Evolutionary conservation across 2,113 vertebrate species (phyloP).

Genomic region (Mormoops blainvillei): DNA sequence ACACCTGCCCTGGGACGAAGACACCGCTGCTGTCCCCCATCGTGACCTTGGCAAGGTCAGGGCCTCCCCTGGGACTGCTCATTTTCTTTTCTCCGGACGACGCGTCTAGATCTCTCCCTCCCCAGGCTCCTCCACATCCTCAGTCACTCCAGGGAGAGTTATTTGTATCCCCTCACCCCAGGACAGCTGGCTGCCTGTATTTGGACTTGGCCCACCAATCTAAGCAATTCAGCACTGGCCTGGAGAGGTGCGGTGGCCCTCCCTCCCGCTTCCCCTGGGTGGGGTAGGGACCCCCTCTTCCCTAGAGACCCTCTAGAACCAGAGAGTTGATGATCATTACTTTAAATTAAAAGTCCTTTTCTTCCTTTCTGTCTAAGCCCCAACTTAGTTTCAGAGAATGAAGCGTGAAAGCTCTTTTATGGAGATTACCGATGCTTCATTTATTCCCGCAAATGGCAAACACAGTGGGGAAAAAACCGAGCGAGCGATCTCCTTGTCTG

Average conservation of each 20-base stretch:
- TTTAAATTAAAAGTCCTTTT: conserved; percentile 68
- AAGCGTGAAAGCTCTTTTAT: conserved; percentile 75
- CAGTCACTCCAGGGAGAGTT: background rate
- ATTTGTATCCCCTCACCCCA: background rate
- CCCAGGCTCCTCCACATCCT: rapidly evolving
- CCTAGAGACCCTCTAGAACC: background rate
- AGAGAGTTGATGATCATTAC: conserved; percentile 46
- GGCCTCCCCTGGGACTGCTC: background rate
- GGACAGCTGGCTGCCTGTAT: rapidly evolving
- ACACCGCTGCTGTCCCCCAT: rapidly evolving
- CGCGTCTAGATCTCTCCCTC: rapidly evolving
- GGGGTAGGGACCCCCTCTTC: background rate
- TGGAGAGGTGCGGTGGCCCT: rapidly evolving
- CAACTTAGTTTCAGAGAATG: conserved; percentile 74
- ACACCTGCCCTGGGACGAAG: background rate
- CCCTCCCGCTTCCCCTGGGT: background rate
- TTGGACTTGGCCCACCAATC: background rate
- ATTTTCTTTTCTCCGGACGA: background rate
- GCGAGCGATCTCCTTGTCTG: conserved; percentile 46
- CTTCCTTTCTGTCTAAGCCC: conserved; percentile 45
- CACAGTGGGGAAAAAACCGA: conserved; percentile 21
- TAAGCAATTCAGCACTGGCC: background rate
- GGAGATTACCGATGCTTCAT: conserved; percentile 75
- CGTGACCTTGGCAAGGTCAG: rapidly evolving
- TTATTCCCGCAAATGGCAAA: conserved; percentile 71